Conservation (phyloP, 2,888 invertebrate genomes). For the Epirrhoe alternata region DNA sequence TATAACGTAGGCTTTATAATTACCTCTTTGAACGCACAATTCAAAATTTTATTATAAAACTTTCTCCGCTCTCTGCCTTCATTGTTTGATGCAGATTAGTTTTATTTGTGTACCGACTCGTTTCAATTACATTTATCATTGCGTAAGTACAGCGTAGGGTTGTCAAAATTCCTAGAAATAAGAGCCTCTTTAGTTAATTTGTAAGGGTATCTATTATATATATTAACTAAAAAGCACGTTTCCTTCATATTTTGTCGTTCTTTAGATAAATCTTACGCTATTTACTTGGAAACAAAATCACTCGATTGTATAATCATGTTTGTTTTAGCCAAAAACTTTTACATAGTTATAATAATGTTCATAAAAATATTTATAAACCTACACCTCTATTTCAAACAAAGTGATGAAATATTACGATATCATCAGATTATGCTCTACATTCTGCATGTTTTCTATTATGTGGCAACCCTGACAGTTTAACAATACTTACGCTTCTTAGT, state of each 20-base stretch:
- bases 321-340: too few species aligned
- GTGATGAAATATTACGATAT: conserved; percentile 1
- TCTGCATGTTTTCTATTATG: conserved; percentile 6
- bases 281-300: too few species aligned
- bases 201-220: too few species aligned
- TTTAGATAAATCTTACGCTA: too few species aligned
- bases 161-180: conserved; percentile 1
- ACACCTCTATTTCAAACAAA: background rate
- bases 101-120: conserved; percentile 33
- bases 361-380: background rate
- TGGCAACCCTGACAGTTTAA: conserved; percentile 25
- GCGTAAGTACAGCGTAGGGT: conserved; percentile 31
- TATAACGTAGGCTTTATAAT: background rate
- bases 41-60: conserved; percentile 40
- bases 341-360: background rate
- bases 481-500: conserved; percentile 15
- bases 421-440: conserved; percentile 8
- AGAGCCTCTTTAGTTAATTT: too few species aligned
- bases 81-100: conserved; percentile 40
- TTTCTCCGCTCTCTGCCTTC: conserved; percentile 37
- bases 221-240: too few species aligned
- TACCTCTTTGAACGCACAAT: conserved; percentile 30
- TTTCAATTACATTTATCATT: conserved; percentile 39
- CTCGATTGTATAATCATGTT: too few species aligned
- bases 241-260: too few species aligned